Percentiles rank a stretch among this genome's conserved stretches.
Evolutionary conservation across 1,140 invertebrate genomes (phyloP).

Genomic region (Cotesia chilonis): DNA sequence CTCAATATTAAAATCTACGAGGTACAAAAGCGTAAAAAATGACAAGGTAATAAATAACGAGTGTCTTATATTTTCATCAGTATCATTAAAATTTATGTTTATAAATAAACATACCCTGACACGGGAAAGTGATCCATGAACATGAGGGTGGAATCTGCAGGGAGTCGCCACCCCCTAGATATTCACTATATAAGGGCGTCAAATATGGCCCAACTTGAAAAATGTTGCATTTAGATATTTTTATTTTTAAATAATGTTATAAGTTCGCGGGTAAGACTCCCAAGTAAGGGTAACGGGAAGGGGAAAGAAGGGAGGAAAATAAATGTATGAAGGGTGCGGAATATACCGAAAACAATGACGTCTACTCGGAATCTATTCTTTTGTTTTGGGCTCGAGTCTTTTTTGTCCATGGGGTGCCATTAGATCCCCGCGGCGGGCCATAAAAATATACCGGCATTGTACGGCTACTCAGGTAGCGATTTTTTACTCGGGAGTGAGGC

Average conservation of each 20-base stretch:
- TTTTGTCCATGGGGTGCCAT: constrained; percentile 53
- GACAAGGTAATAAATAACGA: constrained; percentile 58
- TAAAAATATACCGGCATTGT: constrained; percentile 55
- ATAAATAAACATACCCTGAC: constrained; percentile 56
- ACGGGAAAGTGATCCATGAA: constrained; percentile 19
- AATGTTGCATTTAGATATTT: too few species aligned
- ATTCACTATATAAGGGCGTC: constrained; percentile 65
- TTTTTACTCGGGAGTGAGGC: constrained; percentile 14
- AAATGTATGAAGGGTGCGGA: constrained; percentile 29
- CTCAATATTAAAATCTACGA: constrained; percentile 21
- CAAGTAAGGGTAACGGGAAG: constrained; percentile 24
- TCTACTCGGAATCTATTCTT: constrained; percentile 58
- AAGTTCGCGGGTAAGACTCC: constrained; percentile 1
- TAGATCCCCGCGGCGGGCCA: constrained; percentile 55
- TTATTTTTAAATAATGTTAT: constrained; percentile 49
- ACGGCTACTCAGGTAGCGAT: constrained; percentile 29
- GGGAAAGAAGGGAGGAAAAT: constrained; percentile 51
- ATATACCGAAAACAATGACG: constrained; percentile 58
- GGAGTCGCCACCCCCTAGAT: constrained; percentile 46
- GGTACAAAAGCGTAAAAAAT: constrained; percentile 38
- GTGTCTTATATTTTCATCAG: constrained; percentile 67
- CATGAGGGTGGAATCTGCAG: constrained; percentile 24
- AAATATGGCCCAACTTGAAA: constrained; percentile 43
- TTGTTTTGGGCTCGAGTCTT: constrained; percentile 48
- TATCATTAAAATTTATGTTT: constrained; percentile 67